phyloP scores from a whole-genome alignment of 2,797 vertebrate species.

The Crypturellus tataupa region DNA sequence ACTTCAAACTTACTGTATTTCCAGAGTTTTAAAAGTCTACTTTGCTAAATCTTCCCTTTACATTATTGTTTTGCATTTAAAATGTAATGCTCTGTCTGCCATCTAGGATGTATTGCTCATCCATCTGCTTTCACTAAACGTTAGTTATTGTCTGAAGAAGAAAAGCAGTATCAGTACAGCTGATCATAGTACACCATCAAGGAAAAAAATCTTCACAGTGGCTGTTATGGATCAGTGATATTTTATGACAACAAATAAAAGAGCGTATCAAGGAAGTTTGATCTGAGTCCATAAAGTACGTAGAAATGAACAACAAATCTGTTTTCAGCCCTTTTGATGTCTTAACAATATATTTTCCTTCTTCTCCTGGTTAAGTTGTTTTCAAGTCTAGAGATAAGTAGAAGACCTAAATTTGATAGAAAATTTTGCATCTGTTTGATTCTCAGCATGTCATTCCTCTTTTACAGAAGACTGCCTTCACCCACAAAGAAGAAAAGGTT shows the following conservation, averaged over 20 bases:
- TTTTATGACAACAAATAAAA: constrained; percentile 24
- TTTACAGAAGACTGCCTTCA: background rate
- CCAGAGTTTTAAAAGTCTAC: background rate
- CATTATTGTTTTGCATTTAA: background rate
- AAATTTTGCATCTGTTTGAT: background rate
- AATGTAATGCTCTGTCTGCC: background rate
- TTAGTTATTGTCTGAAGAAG: background rate
- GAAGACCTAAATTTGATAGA: background rate
- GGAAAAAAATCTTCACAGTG: background rate
- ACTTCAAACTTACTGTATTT: background rate
- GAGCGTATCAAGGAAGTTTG: background rate
- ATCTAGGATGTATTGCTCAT: background rate
- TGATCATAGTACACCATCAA: background rate
- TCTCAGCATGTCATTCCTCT: background rate
- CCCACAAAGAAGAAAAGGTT: background rate
- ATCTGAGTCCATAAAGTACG: background rate
- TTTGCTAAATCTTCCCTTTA: background rate
- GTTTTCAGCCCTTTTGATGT: background rate
- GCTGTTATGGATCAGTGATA: background rate
- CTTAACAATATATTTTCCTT: background rate
- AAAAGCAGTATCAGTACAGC: background rate
- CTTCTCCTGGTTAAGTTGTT: background rate
- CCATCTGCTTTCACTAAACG: background rate
- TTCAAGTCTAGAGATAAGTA: background rate
- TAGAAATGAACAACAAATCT: constrained; percentile 1